phyloP scores from a whole-genome alignment of 2,797 vertebrate genomes.

The Catamblyrhynchus diadema region DNA sequence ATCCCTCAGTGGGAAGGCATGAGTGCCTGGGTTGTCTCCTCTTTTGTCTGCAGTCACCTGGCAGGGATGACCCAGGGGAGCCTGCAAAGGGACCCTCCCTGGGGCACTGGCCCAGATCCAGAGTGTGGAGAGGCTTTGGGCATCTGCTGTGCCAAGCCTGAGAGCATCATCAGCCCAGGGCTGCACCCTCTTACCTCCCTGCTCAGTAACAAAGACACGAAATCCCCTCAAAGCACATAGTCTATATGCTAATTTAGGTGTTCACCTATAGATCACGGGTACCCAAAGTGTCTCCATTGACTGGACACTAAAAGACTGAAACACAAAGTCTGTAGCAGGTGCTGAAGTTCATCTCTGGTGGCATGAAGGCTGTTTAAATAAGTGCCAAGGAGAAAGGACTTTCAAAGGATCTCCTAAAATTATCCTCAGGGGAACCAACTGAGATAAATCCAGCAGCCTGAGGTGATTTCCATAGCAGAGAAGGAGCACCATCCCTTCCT shows the following conservation, averaged over 20 bases:
- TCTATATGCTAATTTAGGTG: neutral
- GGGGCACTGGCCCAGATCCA: neutral
- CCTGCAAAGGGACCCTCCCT: neutral
- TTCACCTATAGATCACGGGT: neutral
- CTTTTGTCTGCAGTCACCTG: neutral
- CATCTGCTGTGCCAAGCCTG: neutral
- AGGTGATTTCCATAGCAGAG: neutral
- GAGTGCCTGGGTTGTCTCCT: fast-evolving
- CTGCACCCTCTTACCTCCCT: neutral
- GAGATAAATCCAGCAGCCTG: neutral
- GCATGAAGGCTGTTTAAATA: neutral
- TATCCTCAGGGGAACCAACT: neutral
- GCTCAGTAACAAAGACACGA: neutral
- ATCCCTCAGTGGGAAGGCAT: fast-evolving
- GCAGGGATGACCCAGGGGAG: neutral
- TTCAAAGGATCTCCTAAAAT: neutral
- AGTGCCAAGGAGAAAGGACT: neutral
- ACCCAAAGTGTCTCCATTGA: neutral
- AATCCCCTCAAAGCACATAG: neutral
- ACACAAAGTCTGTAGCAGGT: fast-evolving
- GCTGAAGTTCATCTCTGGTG: neutral
- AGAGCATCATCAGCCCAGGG: neutral
- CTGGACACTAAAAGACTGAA: neutral
- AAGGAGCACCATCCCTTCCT: neutral
- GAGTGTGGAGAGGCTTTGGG: neutral